Percentiles rank a stretch among this genome's conserved stretches.
phyloP scores from a whole-genome alignment of 2,797 vertebrate genomes.

The Poeciliopsis paucimaculata region DNA sequence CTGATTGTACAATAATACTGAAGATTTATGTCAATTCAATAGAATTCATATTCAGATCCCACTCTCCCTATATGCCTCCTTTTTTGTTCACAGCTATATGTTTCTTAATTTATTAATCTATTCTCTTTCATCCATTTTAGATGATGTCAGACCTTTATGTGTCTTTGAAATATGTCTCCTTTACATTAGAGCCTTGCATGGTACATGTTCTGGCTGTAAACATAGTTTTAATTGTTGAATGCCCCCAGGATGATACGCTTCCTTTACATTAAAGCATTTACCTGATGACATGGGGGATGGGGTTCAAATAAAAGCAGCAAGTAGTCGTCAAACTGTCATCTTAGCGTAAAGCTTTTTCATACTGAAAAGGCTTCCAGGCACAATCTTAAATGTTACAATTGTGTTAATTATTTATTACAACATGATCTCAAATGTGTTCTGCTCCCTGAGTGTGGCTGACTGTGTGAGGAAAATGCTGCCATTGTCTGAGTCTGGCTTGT shows the following conservation, averaged over 20 bases:
- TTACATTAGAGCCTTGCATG: constrained; percentile 44
- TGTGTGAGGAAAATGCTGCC: constrained; percentile 20
- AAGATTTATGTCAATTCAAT: constrained; percentile 34
- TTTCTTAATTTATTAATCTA: constrained; percentile 74
- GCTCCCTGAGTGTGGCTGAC: constrained; percentile 32
- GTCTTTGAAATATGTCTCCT: constrained; percentile 47
- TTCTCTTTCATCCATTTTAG: constrained; percentile 73
- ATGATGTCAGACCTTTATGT: constrained; percentile 62
- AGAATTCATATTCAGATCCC: constrained; percentile 39
- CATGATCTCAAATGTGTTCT: constrained; percentile 65
- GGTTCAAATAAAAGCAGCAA: constrained; percentile 28
- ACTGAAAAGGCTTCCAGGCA: constrained; percentile 42
- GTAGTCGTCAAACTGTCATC: constrained; percentile 32
- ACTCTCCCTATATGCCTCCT: constrained; percentile 8
- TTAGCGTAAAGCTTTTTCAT: constrained; percentile 32
- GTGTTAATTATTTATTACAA: constrained; percentile 60
- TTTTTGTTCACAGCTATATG: constrained; percentile 43
- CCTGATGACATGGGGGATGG: constrained; percentile 29
- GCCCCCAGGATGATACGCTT: constrained; percentile 35
- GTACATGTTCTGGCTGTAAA: constrained; percentile 41
- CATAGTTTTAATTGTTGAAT: constrained; percentile 43
- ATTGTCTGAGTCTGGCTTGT: constrained; percentile 15
- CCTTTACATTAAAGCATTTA: constrained; percentile 35
- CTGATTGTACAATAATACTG: constrained; percentile 23
- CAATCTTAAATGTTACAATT: constrained; percentile 43